Conservation (phyloP, 2,113 vertebrate species). For the Lonchura striata region DNA sequence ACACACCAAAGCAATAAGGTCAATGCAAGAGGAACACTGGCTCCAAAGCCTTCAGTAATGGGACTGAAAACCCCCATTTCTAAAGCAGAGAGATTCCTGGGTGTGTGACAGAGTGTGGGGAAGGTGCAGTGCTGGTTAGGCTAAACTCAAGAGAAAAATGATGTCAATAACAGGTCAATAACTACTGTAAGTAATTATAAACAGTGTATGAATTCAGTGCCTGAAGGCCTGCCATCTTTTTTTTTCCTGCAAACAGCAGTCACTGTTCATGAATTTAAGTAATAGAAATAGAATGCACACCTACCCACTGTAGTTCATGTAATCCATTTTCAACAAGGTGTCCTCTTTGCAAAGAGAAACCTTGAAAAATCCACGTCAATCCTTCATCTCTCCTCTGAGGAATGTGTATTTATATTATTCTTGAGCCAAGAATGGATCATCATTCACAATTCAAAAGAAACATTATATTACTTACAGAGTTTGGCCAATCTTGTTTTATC, state of each 20-base stretch:
- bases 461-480: not conserved
- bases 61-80: not conserved
- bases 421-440: constrained; percentile 40
- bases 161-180: not conserved
- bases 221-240: not conserved
- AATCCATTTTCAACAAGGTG: constrained; percentile 21
- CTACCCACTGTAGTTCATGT: not conserved
- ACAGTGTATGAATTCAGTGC: not conserved
- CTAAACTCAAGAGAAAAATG: not conserved
- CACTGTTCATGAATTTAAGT: not conserved
- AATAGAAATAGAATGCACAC: not conserved
- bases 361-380: not conserved
- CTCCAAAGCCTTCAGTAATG: not conserved
- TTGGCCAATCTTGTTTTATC: not conserved
- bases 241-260: not conserved
- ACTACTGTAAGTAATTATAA: not conserved
- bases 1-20: not conserved
- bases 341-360: not conserved
- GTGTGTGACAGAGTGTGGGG: not conserved
- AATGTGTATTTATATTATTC: constrained; percentile 37
- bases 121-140: not conserved
- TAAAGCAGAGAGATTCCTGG: not conserved
- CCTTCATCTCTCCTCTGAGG: constrained; percentile 27
- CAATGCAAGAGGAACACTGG: not conserved
- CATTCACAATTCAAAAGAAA: constrained; percentile 32